Evolutionary conservation across 2,113 vertebrate species (phyloP).

Genomic region (Oreocharis arfaki): DNA sequence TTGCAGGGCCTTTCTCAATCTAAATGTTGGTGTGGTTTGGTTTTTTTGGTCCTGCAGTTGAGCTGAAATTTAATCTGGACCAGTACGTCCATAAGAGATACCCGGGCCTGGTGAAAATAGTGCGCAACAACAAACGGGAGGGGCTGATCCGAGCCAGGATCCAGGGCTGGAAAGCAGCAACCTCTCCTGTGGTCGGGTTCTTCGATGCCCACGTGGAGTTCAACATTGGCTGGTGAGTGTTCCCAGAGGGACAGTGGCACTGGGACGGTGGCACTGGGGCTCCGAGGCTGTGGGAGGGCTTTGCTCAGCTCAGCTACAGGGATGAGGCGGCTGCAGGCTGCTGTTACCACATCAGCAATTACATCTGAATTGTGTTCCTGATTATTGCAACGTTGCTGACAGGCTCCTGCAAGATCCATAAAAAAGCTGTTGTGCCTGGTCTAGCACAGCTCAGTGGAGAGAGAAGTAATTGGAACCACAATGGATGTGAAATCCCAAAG

Average conservation of each 20-base stretch:
- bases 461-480: background rate
- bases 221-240: conserved; percentile 90
- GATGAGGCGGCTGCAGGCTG: background rate
- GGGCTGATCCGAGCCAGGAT: conserved; percentile 95
- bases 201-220: conserved; percentile 98
- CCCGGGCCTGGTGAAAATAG: conserved; percentile 93
- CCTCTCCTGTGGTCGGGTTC: conserved; percentile 88
- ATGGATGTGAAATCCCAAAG: background rate
- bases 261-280: background rate
- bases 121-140: conserved; percentile 89
- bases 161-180: conserved; percentile 94
- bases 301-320: background rate
- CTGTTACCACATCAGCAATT: background rate
- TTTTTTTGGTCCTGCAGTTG: conserved; percentile 71
- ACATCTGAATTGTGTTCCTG: background rate
- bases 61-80: conserved; percentile 94
- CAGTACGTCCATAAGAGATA: conserved; percentile 92
- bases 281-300: background rate
- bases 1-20: background rate
- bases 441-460: background rate
- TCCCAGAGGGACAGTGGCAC: background rate
- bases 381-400: background rate
- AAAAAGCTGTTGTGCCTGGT: background rate
- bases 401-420: background rate
- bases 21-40: background rate